Evolutionary conservation across 2,797 vertebrate genomes (phyloP).

Genomic region (Podargus strigoides): DNA sequence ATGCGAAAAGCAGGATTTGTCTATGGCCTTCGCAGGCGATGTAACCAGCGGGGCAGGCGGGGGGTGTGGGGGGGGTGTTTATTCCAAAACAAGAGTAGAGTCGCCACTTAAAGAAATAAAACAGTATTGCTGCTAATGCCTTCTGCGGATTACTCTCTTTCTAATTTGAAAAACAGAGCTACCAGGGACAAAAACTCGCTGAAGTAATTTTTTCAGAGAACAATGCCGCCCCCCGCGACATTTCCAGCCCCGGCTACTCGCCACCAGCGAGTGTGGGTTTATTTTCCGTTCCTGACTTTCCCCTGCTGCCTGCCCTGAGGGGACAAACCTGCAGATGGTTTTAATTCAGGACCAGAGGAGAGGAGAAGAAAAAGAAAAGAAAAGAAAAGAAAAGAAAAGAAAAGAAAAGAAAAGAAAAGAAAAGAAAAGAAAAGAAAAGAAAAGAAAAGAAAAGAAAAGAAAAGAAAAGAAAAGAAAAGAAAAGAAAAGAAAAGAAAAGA

Average conservation of each 20-base stretch:
- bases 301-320: rapidly evolving
- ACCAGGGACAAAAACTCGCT: not conserved
- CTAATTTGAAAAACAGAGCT: not conserved
- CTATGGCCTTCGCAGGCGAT: not conserved
- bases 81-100: not conserved
- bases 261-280: not conserved
- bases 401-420: too few relatives aligned
- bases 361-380: too few relatives aligned
- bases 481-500: too few relatives aligned
- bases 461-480: too few relatives aligned
- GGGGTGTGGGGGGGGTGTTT: not conserved
- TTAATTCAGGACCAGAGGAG: not conserved
- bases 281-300: not conserved
- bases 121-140: not conserved
- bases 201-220: not conserved
- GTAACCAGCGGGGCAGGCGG: not conserved
- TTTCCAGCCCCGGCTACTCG: not conserved
- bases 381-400: too few relatives aligned
- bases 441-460: too few relatives aligned
- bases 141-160: not conserved
- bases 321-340: rapidly evolving
- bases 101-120: not conserved
- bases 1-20: rapidly evolving
- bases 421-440: too few relatives aligned
- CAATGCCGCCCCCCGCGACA: not conserved